Percentiles rank a stretch among this genome's conserved stretches.
Conservation (phyloP, 2,113 vertebrate species). For the Nycticryphes semicollaris region DNA sequence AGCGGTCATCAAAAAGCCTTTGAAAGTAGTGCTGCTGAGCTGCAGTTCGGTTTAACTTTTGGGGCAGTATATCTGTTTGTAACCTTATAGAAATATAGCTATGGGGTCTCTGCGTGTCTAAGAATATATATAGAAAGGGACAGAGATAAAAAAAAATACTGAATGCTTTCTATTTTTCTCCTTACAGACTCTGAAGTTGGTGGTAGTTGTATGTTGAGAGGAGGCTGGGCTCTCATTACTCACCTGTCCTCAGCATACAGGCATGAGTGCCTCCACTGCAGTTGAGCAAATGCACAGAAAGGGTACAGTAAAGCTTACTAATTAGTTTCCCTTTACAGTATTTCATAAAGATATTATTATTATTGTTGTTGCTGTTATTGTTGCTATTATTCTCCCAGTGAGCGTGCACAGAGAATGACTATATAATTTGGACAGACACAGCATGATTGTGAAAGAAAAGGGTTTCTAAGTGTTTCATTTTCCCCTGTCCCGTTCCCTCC, state of each 20-base stretch:
- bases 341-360: background rate
- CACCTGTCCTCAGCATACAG: background rate
- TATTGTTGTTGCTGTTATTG: background rate
- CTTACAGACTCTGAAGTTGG: background rate
- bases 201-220: background rate
- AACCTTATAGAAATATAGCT: background rate
- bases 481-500: background rate
- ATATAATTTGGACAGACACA: background rate
- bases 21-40: background rate
- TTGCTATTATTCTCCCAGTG: constrained; percentile 17
- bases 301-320: background rate
- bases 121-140: background rate
- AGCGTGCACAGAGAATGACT: constrained; percentile 12
- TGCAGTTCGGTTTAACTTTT: background rate
- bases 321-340: constrained; percentile 28
- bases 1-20: background rate
- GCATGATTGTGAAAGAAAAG: background rate
- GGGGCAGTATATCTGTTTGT: background rate
- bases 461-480: background rate
- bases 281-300: background rate
- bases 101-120: background rate
- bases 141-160: background rate
- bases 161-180: background rate
- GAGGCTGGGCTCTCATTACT: background rate
- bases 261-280: background rate